Base-by-base conservation (phyloP, 2,888 invertebrate species). In the Andrena flavipes region DNA sequence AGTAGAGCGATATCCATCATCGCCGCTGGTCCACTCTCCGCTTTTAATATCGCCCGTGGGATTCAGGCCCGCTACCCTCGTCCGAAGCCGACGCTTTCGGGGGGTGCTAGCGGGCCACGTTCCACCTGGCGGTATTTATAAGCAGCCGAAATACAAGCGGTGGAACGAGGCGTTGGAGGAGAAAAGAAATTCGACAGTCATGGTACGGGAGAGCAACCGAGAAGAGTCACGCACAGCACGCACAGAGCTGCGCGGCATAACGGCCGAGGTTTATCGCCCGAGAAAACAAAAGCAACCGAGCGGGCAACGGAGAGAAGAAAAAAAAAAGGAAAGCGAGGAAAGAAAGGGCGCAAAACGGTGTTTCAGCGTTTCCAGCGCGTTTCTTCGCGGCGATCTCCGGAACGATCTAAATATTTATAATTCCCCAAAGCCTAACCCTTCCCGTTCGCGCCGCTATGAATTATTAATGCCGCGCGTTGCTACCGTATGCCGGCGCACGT, bases 371-470 rank as follows among this genome's bases (percentile, higher is more conserved):
- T 77, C 48, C 69, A 74, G 56, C 56, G 23, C 51, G 68, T 85
- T 82, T 77, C 79, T 76, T 54, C 76, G 64, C 54, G 54, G 76
- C 80, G 85, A 87, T 89, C 89, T 88, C 76, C 81, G 80, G 82
- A 84, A 82, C 86, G 84, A 88, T 91, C 88, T 91, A 91, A 90
- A 91, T 91, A 91, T 91, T 90, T 90, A 89, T 90, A 91, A 91
- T 88, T 82, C 87, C 76, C 85, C 85, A 87, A 87, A 91, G 88
- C 85, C 85, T 89, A 89, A 85, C 87, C 82, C 81, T 77, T 84
- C 86, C 73, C 78, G 81, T 87, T 85, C 80, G 86, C 81, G 68
- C 72, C 74, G 82, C 73, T 84, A 90, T 91, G 90, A 91, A 91
- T 91, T 89, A 91, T 91, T 89, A 85, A 91, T 90, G 89, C 68